These are phyloP conservation scores for Enteromius treurensis DNA, from an alignment of 2,797 vertebrate species.

Conservation along the genomic window DNA sequence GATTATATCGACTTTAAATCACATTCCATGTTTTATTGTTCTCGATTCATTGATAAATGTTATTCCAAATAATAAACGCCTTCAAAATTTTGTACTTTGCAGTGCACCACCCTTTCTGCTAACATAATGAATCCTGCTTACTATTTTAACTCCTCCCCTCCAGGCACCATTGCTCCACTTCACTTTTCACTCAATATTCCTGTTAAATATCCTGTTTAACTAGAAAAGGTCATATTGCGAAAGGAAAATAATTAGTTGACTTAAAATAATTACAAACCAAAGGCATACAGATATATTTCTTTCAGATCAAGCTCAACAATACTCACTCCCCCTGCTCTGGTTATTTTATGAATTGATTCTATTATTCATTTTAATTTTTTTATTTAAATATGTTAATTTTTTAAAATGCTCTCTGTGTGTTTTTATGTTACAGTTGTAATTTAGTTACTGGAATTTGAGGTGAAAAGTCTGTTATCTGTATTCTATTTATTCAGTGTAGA, in stretches of 20 bases:
- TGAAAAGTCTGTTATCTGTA: not conserved
- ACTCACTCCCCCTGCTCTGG: not conserved
- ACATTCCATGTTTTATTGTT: not conserved
- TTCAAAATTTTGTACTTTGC: not conserved
- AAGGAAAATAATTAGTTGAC: not conserved
- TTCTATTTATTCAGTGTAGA: not conserved
- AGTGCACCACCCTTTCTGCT: not conserved
- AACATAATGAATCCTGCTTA: not conserved
- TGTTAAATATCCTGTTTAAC: not conserved
- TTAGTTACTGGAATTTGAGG: not conserved
- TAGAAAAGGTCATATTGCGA: not conserved
- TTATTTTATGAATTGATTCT: not conserved
- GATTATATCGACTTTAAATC: not conserved
- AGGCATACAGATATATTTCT: not conserved
- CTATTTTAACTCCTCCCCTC: not conserved
- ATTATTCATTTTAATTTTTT: not conserved
- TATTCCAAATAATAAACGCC: not conserved
- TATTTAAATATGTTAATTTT: not conserved
- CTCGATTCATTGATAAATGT: not conserved
- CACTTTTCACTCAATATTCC: not conserved
- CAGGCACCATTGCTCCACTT: not conserved
- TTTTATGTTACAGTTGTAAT: not conserved
- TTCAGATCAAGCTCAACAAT: too few relatives aligned
- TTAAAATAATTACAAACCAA: not conserved
- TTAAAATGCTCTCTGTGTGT: not conserved